Evolutionary conservation across 1,140 invertebrate species (phyloP).

Genomic region (Ridgeia piscesae): DNA sequence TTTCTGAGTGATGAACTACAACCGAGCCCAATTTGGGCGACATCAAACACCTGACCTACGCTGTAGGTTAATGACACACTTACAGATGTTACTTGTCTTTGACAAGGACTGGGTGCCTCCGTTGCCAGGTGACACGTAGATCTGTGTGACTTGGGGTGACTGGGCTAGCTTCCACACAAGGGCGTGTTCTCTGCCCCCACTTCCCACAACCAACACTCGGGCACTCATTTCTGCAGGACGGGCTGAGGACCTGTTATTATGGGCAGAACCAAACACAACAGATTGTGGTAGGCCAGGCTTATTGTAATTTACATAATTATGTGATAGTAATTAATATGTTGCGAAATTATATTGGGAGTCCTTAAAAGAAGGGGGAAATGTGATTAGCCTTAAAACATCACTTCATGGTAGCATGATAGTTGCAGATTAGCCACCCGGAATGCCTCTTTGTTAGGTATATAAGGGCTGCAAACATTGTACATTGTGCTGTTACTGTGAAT

Average conservation of each 20-base stretch:
- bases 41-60: no score
- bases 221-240: neutral
- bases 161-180: slow-evolving; percentile 86
- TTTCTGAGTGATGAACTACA: neutral
- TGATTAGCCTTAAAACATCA: no score
- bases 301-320: no score
- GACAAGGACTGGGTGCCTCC: slow-evolving; percentile 67
- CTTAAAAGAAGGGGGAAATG: no score
- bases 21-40: neutral
- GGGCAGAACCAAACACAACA: neutral
- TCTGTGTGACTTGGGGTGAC: slow-evolving; percentile 70
- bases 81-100: slow-evolving; percentile 50
- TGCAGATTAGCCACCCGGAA: no score
- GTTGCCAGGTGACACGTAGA: slow-evolving; percentile 89
- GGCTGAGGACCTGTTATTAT: neutral
- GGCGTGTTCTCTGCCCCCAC: slow-evolving; percentile 94
- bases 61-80: slow-evolving; percentile 24
- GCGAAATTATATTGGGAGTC: no score
- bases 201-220: slow-evolving; percentile 79
- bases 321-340: no score
- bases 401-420: no score
- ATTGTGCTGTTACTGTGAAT: no score
- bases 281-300: no score
- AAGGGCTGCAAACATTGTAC: no score
- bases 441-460: no score